Evolutionary conservation across 2,113 vertebrate species (phyloP).

Genomic region (Pygoscelis antarcticus): DNA sequence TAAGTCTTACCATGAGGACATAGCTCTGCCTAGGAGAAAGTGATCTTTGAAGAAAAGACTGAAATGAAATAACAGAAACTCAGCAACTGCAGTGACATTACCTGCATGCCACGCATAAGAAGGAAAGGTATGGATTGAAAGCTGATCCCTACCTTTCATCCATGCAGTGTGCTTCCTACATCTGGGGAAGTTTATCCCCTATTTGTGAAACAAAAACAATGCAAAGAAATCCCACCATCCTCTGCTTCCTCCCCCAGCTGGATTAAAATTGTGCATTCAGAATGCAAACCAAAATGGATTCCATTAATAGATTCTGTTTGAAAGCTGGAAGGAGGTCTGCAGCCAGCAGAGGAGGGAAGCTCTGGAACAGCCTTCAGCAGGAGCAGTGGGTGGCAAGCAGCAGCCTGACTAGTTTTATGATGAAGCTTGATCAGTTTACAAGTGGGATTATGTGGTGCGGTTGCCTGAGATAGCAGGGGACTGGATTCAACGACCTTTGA

Average conservation of each 20-base stretch:
- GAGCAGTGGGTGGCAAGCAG: constrained; percentile 46
- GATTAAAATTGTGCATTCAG: constrained; percentile 1
- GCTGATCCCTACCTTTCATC: constrained; percentile 8
- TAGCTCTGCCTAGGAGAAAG: background rate
- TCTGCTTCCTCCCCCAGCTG: background rate
- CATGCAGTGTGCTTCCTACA: background rate
- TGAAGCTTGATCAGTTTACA: background rate
- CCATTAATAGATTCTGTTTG: constrained; percentile 41
- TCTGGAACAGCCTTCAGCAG: constrained; percentile 49
- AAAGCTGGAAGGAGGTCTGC: constrained; percentile 37
- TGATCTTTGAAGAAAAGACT: background rate
- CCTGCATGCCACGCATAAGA: background rate
- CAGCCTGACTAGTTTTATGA: constrained; percentile 36
- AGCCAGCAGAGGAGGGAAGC: constrained; percentile 46
- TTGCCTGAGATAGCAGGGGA: background rate
- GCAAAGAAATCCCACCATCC: background rate
- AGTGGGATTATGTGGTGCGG: background rate
- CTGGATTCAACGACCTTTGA: background rate
- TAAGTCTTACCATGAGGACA: background rate
- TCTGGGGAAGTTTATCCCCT: background rate
- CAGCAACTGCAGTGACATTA: background rate
- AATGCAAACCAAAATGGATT: background rate
- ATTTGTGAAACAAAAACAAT: background rate
- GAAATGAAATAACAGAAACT: background rate
- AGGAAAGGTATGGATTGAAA: background rate